A percentile compares a stretch with the other conserved stretches of the same genome.
Conservation (phyloP, 2,797 vertebrate species). For the Periophthalmus magnuspinnatus region DNA sequence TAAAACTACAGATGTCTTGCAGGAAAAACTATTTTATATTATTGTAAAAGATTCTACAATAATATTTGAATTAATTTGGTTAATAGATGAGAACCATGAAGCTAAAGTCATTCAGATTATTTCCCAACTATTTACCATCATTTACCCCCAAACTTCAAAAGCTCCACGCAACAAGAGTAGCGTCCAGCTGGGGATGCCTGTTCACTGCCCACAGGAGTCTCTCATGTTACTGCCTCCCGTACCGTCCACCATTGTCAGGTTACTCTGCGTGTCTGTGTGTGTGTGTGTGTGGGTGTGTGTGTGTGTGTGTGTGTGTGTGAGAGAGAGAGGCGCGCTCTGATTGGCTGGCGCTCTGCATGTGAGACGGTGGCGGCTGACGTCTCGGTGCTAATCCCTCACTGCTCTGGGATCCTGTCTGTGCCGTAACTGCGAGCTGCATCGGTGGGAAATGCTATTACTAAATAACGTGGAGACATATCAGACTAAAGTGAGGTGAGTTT, state of each 20-base stretch:
- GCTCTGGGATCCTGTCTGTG: slow-evolving; percentile 30
- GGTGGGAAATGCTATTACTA: slow-evolving; percentile 16
- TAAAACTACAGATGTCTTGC: not conserved
- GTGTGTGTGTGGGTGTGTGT: no score
- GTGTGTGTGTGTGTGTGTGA: slow-evolving; percentile 1
- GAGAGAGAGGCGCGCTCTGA: slow-evolving; percentile 29
- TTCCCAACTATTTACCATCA: not conserved
- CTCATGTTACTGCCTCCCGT: slow-evolving; percentile 70
- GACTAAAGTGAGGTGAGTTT: slow-evolving; percentile 33
- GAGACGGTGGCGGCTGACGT: slow-evolving; percentile 53
- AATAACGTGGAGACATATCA: slow-evolving; percentile 6
- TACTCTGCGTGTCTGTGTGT: slow-evolving; percentile 50
- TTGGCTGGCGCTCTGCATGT: slow-evolving; percentile 48
- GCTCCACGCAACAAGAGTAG: slow-evolving; percentile 9
- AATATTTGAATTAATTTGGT: not conserved
- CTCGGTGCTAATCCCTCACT: slow-evolving; percentile 50
- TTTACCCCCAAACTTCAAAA: not conserved
- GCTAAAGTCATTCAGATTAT: no score
- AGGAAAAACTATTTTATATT: not conserved
- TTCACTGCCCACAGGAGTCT: slow-evolving; percentile 52
- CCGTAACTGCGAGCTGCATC: slow-evolving; percentile 8
- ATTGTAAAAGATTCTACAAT: not conserved
- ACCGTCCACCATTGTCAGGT: slow-evolving; percentile 67
- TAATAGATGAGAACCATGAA: no score
- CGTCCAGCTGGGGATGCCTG: slow-evolving; percentile 33